Percentiles rank a stretch among this genome's conserved stretches.
Evolutionary conservation across 1,140 invertebrate species (phyloP).

Genomic region (Ephestia elutella): DNA sequence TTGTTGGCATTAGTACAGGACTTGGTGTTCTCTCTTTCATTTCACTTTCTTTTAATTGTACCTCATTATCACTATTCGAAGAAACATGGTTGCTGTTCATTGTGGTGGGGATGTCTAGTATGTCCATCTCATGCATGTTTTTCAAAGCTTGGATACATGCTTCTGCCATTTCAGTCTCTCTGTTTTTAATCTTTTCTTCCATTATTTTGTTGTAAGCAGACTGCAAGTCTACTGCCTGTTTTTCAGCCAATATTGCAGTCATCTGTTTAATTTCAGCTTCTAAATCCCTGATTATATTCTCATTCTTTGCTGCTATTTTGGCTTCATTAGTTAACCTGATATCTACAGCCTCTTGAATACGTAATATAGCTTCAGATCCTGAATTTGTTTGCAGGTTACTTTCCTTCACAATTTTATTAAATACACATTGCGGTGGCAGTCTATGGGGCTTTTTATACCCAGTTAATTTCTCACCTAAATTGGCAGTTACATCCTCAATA

Average conservation of each 20-base stretch:
- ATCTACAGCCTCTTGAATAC: conserved; percentile 63
- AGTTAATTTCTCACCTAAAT: conserved; percentile 66
- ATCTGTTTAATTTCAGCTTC: conserved; percentile 67
- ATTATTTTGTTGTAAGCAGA: conserved; percentile 42
- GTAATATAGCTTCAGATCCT: conserved; percentile 53
- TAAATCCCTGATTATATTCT: conserved; percentile 55
- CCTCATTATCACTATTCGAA: conserved; percentile 32
- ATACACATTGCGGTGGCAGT: conserved; percentile 47
- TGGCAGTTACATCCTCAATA: conserved; percentile 66
- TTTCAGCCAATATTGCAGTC: conserved; percentile 56
- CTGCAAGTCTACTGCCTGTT: conserved; percentile 49
- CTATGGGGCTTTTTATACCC: conserved; percentile 55
- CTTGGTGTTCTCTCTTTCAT: conserved; percentile 35
- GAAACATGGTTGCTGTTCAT: conserved; percentile 32
- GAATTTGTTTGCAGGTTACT: conserved; percentile 58
- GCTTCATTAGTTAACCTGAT: conserved; percentile 57
- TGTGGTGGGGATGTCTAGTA: conserved; percentile 46
- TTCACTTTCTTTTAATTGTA: conserved; percentile 33
- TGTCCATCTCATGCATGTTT: conserved; percentile 40
- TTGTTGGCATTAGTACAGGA: conserved; percentile 35
- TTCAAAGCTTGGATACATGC: conserved; percentile 57
- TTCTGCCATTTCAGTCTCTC: conserved; percentile 57
- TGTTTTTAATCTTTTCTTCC: conserved; percentile 43
- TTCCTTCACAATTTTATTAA: conserved; percentile 59
- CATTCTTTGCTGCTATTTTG: conserved; percentile 59